Percentiles rank a stretch among this genome's conserved stretches.
Conservation (phyloP, 2,888 invertebrate genomes). For the Rapana venosa region DNA sequence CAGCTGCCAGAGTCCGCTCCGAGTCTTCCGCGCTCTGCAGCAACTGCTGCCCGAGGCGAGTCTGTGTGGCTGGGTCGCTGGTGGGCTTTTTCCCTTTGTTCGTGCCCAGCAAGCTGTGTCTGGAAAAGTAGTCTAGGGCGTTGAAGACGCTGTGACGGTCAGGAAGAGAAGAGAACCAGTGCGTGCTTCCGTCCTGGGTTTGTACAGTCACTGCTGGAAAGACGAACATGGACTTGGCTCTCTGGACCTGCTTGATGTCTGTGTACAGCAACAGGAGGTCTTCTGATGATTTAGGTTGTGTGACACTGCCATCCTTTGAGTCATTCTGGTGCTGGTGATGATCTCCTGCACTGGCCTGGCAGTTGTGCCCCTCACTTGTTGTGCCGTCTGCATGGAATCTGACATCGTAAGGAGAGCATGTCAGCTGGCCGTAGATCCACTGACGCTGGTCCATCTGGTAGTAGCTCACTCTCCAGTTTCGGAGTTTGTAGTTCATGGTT, state of each 20-base stretch:
- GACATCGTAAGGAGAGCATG: conserved; percentile 51
- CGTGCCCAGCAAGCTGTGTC: conserved; percentile 44
- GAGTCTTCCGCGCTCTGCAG: conserved; percentile 64
- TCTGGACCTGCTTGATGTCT: conserved; percentile 60
- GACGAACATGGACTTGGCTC: conserved; percentile 62
- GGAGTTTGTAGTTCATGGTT: conserved; percentile 37
- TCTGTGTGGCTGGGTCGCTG: not conserved
- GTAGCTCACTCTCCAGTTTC: conserved; percentile 55
- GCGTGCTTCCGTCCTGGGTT: conserved; percentile 52
- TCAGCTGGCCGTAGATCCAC: conserved; percentile 63
- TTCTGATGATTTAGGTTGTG: not conserved
- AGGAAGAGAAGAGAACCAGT: conserved; percentile 68
- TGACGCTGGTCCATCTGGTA: conserved; percentile 55
- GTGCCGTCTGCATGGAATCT: conserved; percentile 49
- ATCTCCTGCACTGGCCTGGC: not conserved
- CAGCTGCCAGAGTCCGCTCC: conserved; percentile 60
- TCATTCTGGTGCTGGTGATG: not conserved
- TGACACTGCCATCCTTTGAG: not conserved
- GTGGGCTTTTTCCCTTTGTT: not conserved
- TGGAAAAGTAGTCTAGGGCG: conserved; percentile 63
- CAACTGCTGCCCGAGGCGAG: conserved; percentile 62
- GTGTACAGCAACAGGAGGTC: conserved; percentile 51
- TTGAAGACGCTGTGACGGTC: conserved; percentile 60
- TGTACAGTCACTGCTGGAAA: conserved; percentile 63
- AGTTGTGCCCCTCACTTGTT: conserved; percentile 13